Evolutionary conservation across 2,797 vertebrate genomes (phyloP), one percentile per base, ranked within the genome.

Genomic region (Sebastiscus albofasciatus): DNA sequence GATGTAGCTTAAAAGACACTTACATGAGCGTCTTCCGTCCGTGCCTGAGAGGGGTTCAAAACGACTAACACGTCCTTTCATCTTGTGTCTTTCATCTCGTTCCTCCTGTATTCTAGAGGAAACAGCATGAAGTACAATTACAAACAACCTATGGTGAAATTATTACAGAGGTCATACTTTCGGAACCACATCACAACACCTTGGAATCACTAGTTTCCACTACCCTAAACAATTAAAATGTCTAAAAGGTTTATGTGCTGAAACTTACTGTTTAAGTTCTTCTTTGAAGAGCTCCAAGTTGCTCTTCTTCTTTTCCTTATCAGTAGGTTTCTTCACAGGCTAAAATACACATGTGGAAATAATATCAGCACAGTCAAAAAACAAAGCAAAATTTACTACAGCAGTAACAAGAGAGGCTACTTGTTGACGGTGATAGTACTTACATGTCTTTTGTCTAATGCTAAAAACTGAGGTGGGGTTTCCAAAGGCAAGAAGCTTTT

Each of bases 271-370:
- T 92, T 99, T 99, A 49, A 99, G 93, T 94, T 99, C 99, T 96
- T 99, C 99, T 95, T 99, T 99, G 79, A 99, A 99, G 72, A 99
- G 98, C 90, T 99, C 99, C 95, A 99, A 95, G 94, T 99, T 99
- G 90, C 99, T 99, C 93, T 99, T 99, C 94, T 99, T 99, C 96
- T 99, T 99, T 93, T 99, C 99, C 90, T 99, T 99, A 88, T 99
- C 98, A 81, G 76, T 97, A 75, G 75, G 88, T 92, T 98, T 99
- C 95, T 99, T 99, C 75, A 94, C 80, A 86, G 96, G 87, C 98
- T 99, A 64, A 34, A 93, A 91, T 13, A 75, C 8, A 85, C 3
- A 90, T 27, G 12, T 6, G 1, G 2, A 70, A 66, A 55, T 18
- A 55, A 49, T 22, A 77, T 49, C 9, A 76, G 16, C 49, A 58